Evolutionary conservation across 2,888 invertebrate species (phyloP), one percentile per base, ranked within the genome.

Genomic region (Cinara cedri): DNA sequence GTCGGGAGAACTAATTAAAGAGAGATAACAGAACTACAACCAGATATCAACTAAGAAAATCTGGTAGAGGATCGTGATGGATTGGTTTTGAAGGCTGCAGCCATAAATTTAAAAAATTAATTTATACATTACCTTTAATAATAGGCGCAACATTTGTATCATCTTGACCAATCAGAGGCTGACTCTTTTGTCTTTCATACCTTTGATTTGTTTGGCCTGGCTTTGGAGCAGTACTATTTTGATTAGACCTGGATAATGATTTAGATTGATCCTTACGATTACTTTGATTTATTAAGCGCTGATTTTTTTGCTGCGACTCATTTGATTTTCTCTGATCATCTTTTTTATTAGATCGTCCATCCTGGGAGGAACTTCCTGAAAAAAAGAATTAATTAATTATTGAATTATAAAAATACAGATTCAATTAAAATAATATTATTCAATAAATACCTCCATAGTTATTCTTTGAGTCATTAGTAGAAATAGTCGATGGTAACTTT

Each of bases 101-200:
- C n/a, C n/a, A n/a, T n/a, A n/a, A n/a, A n/a, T n/a, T n/a, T n/a
- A n/a, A n/a, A n/a, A n/a, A n/a, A n/a, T n/a, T n/a, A n/a, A n/a
- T n/a, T n/a, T n/a, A n/a, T n/a, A n/a, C n/a, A n/a, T n/a, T 57
- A 78, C 78, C 78, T 78, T 78, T 78, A 51, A 78, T 78, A 70
- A 78, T 60, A 13, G 78, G 46, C 10, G n/a, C n/a, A n/a, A 46
- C 9, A 16, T 68, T 76, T 57, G 66, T 66, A 34, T 70, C 70
- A 51, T 78, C 78, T 60, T 60, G 68, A 42, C 57, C 16, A 70
- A 78, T 60, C n/a, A 42, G 78, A 42, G 78, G 21, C 13, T 78
- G 78, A 11, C 68, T 78, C n/a, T 78, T 78, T 70, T 78, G 78
- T n/a, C 78, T 26, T 9, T 76, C 76, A 57, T 76, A 68, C 3